Evolutionary conservation across 2,888 invertebrate genomes (phyloP).

Genomic region (Lamproptera curius): DNA sequence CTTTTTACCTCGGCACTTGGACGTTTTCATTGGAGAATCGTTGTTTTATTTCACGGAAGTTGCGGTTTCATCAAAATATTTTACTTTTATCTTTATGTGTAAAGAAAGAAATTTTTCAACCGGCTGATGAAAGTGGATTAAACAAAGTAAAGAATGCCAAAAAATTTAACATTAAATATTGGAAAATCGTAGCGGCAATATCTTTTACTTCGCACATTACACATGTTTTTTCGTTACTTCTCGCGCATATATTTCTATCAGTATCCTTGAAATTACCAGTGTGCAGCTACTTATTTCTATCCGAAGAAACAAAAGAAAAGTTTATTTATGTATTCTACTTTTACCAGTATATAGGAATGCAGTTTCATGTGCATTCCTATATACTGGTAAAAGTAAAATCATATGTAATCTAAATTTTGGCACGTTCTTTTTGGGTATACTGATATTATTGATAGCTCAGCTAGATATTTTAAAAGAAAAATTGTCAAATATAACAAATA

Average conservation of each 20-base stretch:
- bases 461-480: constrained; percentile 48
- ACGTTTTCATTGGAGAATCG: constrained; percentile 45
- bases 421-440: constrained; percentile 46
- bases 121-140: constrained; percentile 31
- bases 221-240: constrained; percentile 36
- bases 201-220: constrained; percentile 35
- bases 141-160: constrained; percentile 40
- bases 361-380: constrained; percentile 44
- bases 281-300: constrained; percentile 46
- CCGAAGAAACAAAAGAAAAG: constrained; percentile 33
- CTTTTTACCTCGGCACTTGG: constrained; percentile 41
- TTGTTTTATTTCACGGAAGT: constrained; percentile 49
- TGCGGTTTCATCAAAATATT: constrained; percentile 39
- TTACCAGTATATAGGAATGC: constrained; percentile 48
- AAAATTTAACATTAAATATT: constrained; percentile 39
- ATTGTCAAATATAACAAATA: constrained; percentile 37
- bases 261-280: constrained; percentile 37
- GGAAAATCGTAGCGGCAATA: constrained; percentile 37
- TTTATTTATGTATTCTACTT: constrained; percentile 45
- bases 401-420: constrained; percentile 47
- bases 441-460: constrained; percentile 50
- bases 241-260: constrained; percentile 36
- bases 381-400: too few relatives aligned
- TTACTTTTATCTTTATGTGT: constrained; percentile 40
- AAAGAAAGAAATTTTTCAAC: constrained; percentile 47